Base-by-base conservation (phyloP, 2,888 invertebrate species). In the Pharmacophagus antenor region DNA sequence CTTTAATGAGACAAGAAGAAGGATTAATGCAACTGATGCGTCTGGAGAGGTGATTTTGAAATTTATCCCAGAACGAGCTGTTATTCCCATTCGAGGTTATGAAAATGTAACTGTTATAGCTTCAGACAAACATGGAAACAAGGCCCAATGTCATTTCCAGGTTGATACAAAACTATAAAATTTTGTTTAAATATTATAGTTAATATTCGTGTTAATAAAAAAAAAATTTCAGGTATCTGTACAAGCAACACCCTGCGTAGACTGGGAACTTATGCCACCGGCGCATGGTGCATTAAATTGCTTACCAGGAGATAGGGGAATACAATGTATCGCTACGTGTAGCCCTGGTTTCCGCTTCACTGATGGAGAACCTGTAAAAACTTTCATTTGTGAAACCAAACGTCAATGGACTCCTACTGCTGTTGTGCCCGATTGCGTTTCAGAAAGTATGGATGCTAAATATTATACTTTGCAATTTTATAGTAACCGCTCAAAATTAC, bases 361-460 rank as follows among this genome's bases (percentile, higher is more conserved):
- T 0, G 97, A 98, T 76, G 97, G 97, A 31, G 95, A 96, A 75
- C 94, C 95, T 2, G 93, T 95, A 0, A 98, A 97, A 82, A 95
- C 95, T 0, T 98, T 97, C 80, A 92, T 94, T 1, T 98, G 98
- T 75, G 95, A 96, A 78, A 93, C 93, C 0, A 95, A 95, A 69
- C 94, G 94, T 52, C 92, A 94, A 62, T 98, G 98, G 98, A 92
- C 93, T 10, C 98, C 98, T 1, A 94, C 95, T 1, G 95, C 96
- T 8, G 95, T 98, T 50, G 97, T 98, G 21, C 98, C 98, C 0
- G 97, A 98, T 74, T 98, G 98, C 82, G 98, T 98, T 21, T 97
- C 97, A 3, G 97, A 97, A 92, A 96, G 95, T 95, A 81, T 80
- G 89, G 82, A 37, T 21, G 8, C 7, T 21, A 15, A 37, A 20